phyloP scores from a whole-genome alignment of 2,888 invertebrate species.

The Drosophila setosimentum region DNA sequence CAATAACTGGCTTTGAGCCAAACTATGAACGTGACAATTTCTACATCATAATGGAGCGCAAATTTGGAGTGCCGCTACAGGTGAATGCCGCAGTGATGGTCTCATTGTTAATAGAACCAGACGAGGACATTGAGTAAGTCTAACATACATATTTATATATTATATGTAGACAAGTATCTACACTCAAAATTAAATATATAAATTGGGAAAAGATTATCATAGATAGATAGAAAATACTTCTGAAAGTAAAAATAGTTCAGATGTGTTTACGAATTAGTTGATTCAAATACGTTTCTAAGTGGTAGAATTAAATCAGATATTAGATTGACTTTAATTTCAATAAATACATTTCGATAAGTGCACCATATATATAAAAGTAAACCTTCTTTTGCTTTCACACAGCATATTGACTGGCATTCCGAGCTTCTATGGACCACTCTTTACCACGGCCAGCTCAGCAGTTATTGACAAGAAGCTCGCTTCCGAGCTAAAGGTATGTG shows the following conservation, averaged over 20 bases:
- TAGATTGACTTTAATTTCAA: too few relatives aligned
- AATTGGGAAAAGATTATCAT: accelerated
- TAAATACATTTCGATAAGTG: not conserved
- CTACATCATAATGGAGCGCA: slow-evolving; percentile 89
- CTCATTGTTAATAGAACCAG: slow-evolving; percentile 87
- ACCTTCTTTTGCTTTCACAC: not conserved
- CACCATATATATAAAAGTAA: not conserved
- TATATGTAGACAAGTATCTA: too few relatives aligned
- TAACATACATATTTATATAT: not conserved
- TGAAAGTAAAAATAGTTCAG: not conserved
- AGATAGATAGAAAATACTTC: not conserved
- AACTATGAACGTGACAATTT: slow-evolving; percentile 88
- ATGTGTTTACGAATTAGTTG: not conserved
- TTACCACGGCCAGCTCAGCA: slow-evolving; percentile 71
- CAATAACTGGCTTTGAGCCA: slow-evolving; percentile 89
- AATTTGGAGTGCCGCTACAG: slow-evolving; percentile 90
- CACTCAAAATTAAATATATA: not conserved
- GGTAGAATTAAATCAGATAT: too few relatives aligned
- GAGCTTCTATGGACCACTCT: slow-evolving; percentile 80
- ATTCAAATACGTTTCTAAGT: too few relatives aligned
- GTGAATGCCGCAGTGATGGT: slow-evolving; percentile 92
- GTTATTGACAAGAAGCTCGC: slow-evolving; percentile 66
- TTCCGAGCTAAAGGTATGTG: slow-evolving; percentile 66
- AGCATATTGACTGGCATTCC: slow-evolving; percentile 72
- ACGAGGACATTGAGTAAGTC: slow-evolving; percentile 87